Conservation (phyloP, 1,140 invertebrate genomes). For the Drusus annulatus region DNA sequence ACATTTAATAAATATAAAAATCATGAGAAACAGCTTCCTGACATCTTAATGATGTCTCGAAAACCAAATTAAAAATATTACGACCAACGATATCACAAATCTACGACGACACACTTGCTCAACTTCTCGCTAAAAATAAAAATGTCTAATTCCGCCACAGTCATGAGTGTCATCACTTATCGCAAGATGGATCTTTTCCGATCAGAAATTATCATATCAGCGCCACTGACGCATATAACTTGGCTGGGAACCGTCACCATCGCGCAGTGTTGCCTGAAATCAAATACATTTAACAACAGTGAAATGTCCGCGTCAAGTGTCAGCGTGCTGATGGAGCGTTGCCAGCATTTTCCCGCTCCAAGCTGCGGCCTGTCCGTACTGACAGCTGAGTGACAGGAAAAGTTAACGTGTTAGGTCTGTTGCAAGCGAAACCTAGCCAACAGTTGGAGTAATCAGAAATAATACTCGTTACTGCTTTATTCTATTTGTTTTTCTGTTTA, state of each 20-base stretch:
- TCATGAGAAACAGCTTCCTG: too few species aligned
- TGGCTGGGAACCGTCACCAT: neutral
- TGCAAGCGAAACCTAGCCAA: neutral
- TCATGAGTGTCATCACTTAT: too few species aligned
- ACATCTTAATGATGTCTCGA: too few species aligned
- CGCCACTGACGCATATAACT: constrained; percentile 22
- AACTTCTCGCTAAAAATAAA: too few species aligned
- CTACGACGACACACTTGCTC: too few species aligned
- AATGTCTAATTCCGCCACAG: too few species aligned
- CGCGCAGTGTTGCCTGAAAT: constrained; percentile 7
- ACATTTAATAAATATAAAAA: too few species aligned
- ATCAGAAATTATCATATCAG: constrained; percentile 27
- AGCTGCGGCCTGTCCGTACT: neutral
- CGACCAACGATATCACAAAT: too few species aligned
- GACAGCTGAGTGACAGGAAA: constrained; percentile 32
- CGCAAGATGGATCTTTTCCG: neutral
- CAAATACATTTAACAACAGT: constrained; percentile 8
- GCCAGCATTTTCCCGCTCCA: constrained; percentile 15
- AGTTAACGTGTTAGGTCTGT: constrained; percentile 1
- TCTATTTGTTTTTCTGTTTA: too few species aligned
- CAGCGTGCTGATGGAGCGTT: constrained; percentile 5
- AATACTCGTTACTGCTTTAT: too few species aligned
- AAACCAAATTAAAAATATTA: too few species aligned
- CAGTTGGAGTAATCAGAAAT: neutral
- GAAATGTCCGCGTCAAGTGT: constrained; percentile 31